These are phyloP conservation scores for Notechis scutatus DNA, from an alignment of 2,113 vertebrate species.

Conservation along the genomic window DNA sequence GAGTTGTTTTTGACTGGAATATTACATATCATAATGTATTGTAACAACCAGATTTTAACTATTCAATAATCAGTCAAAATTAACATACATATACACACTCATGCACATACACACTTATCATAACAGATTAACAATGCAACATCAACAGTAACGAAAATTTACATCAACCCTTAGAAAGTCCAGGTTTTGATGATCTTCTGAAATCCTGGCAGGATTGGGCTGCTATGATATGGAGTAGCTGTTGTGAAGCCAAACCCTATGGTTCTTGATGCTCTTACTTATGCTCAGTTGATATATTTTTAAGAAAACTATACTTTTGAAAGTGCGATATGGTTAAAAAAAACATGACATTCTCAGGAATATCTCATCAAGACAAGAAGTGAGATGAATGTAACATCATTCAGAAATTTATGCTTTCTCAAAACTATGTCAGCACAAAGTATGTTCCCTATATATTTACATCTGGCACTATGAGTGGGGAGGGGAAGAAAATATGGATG, in stretches of 20 bases:
- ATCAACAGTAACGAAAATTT: neutral
- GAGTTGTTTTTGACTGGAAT: neutral
- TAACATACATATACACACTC: neutral
- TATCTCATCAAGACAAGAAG: neutral
- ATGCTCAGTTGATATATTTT: neutral
- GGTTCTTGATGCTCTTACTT: neutral
- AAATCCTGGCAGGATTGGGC: neutral
- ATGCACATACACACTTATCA: neutral
- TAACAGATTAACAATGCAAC: neutral
- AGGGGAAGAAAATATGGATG: neutral
- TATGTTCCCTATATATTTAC: neutral
- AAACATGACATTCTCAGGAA: neutral
- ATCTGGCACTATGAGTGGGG: neutral
- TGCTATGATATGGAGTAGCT: neutral
- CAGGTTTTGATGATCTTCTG: neutral
- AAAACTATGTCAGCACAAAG: neutral
- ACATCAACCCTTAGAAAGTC: neutral
- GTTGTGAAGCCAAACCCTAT: neutral
- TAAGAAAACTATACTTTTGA: neutral
- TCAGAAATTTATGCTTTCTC: neutral
- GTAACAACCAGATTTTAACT: neutral
- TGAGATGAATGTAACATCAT: neutral
- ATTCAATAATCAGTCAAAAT: neutral
- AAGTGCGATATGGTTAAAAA: neutral
- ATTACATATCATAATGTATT: neutral